phyloP scores from a whole-genome alignment of 2,888 invertebrate genomes.

The Rhingia rostrata region DNA sequence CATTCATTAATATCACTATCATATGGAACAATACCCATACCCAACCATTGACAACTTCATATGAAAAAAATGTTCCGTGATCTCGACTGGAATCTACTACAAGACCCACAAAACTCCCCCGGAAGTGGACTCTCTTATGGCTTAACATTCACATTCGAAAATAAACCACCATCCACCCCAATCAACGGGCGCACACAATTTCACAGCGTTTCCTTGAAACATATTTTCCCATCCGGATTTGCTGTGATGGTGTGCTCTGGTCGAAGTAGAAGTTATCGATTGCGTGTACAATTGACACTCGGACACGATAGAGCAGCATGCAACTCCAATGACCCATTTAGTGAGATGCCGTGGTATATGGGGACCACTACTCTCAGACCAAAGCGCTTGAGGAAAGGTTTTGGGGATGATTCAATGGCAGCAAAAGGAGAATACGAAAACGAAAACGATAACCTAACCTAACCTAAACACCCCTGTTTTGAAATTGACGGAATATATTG shows the following conservation, averaged over 20 bases:
- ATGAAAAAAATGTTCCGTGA: background rate
- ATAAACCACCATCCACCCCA: conserved; percentile 5
- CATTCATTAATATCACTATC: background rate
- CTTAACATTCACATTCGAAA: conserved; percentile 22
- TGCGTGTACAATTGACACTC: conserved; percentile 37
- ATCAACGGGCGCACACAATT: background rate
- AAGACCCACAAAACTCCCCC: background rate
- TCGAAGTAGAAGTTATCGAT: conserved; percentile 42
- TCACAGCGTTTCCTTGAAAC: background rate
- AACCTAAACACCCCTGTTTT: background rate
- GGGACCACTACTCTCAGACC: conserved; percentile 1
- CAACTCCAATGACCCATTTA: conserved; percentile 57
- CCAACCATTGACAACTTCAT: background rate
- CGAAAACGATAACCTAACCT: background rate
- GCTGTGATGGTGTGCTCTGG: background rate
- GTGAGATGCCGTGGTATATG: background rate
- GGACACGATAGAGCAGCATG: conserved; percentile 14
- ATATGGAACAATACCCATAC: background rate
- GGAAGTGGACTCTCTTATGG: background rate
- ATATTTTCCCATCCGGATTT: conserved; percentile 9
- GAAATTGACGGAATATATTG: conserved; percentile 14
- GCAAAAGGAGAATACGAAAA: conserved; percentile 3
- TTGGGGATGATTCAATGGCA: conserved; percentile 24
- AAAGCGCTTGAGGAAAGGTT: conserved; percentile 25
- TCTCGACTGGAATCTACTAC: background rate